Conservation (phyloP, 2,113 vertebrate genomes). For the Aegithalos caudatus region DNA sequence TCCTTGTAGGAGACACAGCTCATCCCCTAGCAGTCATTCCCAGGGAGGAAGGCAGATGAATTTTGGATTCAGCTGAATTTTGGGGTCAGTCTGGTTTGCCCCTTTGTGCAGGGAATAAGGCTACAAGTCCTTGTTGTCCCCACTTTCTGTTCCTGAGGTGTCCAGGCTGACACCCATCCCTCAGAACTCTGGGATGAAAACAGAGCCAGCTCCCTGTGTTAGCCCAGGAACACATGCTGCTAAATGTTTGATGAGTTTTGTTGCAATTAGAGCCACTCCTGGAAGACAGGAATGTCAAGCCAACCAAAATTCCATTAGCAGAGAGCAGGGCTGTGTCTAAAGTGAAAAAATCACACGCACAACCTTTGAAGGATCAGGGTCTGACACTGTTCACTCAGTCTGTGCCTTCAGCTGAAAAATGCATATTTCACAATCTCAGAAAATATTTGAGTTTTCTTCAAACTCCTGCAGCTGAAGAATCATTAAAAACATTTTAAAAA, state of each 20-base stretch:
- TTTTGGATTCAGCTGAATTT: background rate
- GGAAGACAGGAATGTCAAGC: background rate
- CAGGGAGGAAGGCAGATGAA: background rate
- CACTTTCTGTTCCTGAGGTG: background rate
- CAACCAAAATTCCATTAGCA: background rate
- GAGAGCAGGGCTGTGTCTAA: background rate
- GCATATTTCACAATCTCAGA: background rate
- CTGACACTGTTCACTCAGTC: background rate
- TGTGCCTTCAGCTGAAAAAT: background rate
- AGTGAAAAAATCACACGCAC: accelerated
- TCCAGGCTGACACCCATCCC: background rate
- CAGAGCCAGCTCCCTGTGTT: background rate
- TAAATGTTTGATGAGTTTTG: background rate
- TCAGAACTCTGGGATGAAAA: background rate
- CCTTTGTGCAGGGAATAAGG: background rate
- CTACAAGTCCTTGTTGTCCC: too few species aligned
- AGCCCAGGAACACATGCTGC: background rate
- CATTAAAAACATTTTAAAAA: background rate
- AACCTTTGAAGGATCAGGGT: background rate
- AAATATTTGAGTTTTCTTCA: background rate
- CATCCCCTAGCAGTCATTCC: accelerated
- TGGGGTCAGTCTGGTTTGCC: background rate
- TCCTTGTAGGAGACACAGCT: background rate
- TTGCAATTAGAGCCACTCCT: background rate
- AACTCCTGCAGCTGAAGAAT: background rate